Evolutionary conservation across 2,113 vertebrate species (phyloP), one percentile per base, ranked within the genome.

Genomic region (Neopipo cinnamomea): DNA sequence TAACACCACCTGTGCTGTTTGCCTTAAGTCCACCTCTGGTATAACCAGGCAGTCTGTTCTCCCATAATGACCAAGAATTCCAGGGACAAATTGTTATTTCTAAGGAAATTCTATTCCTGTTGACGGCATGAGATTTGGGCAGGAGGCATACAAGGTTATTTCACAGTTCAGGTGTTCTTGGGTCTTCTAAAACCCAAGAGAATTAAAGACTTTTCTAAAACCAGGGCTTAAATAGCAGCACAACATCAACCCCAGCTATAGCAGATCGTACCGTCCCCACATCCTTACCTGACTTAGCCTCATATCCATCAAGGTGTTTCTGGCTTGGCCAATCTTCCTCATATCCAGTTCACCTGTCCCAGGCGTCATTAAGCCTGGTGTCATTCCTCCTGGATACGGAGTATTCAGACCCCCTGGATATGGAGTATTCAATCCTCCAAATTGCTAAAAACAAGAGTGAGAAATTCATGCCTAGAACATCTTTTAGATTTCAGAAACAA

Each of bases 291-390:
- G 99, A 96, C 99, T 99, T 42, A 99, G 98, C 96, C 99, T 98
- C 99, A 99, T 99, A 91, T 99, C 99, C 99, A 99, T 99, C 89
- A 99, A 97, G 2, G 99, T 99, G 96, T 99, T 99, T 78, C 99
- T 99, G 68, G 99, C 99, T 96, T 99, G 99, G 42, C 99, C 99
- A 46, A 99, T 99, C 97, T 99, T 99, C 95, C 99, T 99, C 99
- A 99, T 99, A 96, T 99, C 99, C 97, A 99, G 93, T 73, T 99
- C 99, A 21, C 99, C 99, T 22, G 99, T 99, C 11, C 99, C 99
- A 35, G 99, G 99, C 11, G 99, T 99, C 99, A 99, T 99, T 83
- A 99, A 84, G 11, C 99, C 99, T 14, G 99, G 99, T 2, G 99
- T 99, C 99, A 99, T 99, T 73, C 98, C 99, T 53, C 99, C 99